Percentiles rank a stretch among this genome's conserved stretches.
phyloP scores from a whole-genome alignment of 2,797 vertebrate species.

The Cyprinodon diabolis region DNA sequence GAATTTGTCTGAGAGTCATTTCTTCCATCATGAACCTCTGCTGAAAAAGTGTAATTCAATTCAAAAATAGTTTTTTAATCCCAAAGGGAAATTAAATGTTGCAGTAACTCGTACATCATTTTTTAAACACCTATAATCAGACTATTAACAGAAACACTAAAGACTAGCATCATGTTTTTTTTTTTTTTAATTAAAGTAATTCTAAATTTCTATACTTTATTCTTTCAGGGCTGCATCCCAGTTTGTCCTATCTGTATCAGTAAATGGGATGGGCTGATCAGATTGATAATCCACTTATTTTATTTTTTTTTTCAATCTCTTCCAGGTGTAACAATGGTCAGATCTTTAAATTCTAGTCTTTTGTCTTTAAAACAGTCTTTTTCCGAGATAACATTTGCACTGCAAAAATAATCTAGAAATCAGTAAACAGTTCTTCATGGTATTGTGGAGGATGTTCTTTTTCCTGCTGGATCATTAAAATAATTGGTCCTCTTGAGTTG shows the following conservation, averaged over 20 bases:
- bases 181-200: not conserved
- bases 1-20: not conserved
- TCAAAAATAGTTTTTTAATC: no score
- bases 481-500: no score
- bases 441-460: no score
- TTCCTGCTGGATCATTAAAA: no score
- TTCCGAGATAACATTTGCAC: not conserved
- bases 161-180: not conserved
- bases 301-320: not conserved
- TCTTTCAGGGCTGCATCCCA: not conserved
- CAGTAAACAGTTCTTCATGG: no score
- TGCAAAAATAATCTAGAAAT: no score
- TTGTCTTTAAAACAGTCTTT: not conserved
- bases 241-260: not conserved
- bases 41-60: not conserved
- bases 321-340: not conserved
- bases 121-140: not conserved
- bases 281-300: not conserved
- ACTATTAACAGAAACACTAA: not conserved
- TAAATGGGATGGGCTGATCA: not conserved
- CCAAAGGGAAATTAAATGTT: no score
- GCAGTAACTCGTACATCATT: no score
- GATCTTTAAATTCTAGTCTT: no score
- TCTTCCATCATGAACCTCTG: not conserved
- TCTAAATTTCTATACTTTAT: not conserved